phyloP scores from a whole-genome alignment of 2,797 vertebrate genomes.

The Heliangelus exortis region DNA sequence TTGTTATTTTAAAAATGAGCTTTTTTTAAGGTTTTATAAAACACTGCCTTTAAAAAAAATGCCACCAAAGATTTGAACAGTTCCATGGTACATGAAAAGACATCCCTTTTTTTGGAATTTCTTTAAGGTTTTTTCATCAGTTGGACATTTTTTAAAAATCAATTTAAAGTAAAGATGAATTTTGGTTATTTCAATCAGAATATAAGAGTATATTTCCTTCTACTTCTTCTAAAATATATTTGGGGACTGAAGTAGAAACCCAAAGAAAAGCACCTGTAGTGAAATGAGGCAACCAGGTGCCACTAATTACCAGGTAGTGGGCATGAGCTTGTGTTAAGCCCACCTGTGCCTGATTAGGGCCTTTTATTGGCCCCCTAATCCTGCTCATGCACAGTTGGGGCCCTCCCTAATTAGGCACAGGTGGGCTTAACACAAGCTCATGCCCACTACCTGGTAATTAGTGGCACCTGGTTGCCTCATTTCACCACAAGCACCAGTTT shows the following conservation, averaged over 20 bases:
- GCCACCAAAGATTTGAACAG: not conserved
- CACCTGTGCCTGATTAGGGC: no score
- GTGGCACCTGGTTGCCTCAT: no score
- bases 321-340: no score
- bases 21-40: not conserved
- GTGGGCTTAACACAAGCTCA: no score
- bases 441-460: no score
- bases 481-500: not conserved
- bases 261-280: not conserved
- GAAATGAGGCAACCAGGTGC: no score
- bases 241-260: not conserved
- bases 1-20: not conserved
- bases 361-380: no score
- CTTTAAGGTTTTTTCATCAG: not conserved
- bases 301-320: no score
- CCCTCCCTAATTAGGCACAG: no score
- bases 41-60: not conserved
- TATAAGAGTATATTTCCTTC: not conserved
- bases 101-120: not conserved
- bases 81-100: not conserved
- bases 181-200: not conserved
- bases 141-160: not conserved
- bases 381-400: no score
- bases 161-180: not conserved
- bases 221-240: not conserved